These are phyloP conservation scores for Pavo muticus DNA, from an alignment of 2,113 vertebrate genomes.

Conservation along the genomic window DNA sequence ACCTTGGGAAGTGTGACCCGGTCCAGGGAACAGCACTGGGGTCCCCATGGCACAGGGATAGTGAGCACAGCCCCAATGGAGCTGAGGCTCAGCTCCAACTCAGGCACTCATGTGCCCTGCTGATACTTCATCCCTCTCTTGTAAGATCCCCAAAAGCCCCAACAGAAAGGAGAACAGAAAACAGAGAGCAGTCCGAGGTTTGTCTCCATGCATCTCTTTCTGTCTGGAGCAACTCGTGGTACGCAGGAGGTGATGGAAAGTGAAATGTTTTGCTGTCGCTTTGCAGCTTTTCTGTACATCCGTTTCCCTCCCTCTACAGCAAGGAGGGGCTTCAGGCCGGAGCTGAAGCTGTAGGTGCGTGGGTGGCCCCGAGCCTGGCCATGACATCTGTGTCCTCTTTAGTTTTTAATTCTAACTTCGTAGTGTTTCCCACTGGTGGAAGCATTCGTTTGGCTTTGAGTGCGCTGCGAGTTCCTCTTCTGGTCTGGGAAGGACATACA, in stretches of 20 bases:
- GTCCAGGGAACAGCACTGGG: neutral
- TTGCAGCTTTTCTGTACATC: neutral
- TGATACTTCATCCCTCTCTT: neutral
- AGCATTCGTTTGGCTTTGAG: neutral
- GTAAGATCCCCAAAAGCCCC: neutral
- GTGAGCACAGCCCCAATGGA: neutral
- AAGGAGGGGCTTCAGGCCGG: neutral
- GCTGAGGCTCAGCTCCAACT: neutral
- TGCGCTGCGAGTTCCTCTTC: neutral
- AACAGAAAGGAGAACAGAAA: neutral
- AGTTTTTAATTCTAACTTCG: accelerated
- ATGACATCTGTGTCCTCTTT: neutral
- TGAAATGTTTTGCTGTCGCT: neutral
- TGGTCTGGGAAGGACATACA: neutral
- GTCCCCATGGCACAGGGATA: accelerated
- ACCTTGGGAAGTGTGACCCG: constrained; percentile 41
- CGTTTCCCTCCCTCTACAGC: neutral
- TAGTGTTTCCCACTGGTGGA: accelerated
- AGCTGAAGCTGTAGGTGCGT: accelerated
- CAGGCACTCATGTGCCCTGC: neutral
- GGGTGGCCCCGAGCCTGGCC: neutral
- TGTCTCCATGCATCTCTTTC: neutral
- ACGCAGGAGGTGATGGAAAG: neutral
- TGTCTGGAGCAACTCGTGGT: accelerated
- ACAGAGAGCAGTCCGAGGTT: neutral